Conservation (phyloP, 2,797 vertebrate genomes). For the Rhynchonycteris naso region DNA sequence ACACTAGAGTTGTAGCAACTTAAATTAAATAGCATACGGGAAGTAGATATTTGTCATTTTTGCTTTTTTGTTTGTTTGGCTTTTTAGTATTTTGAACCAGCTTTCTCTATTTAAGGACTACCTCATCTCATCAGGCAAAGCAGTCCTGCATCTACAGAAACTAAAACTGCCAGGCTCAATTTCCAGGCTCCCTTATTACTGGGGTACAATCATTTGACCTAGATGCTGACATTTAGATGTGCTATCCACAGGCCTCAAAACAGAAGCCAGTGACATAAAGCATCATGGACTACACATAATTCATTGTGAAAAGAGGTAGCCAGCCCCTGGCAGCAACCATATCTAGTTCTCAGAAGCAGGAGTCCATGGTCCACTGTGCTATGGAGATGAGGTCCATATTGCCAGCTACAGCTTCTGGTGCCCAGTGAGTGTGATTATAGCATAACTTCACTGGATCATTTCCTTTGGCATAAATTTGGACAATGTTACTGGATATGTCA, state of each 20-base stretch:
- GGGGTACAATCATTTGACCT: not conserved
- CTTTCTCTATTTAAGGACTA: not conserved
- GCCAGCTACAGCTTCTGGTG: not conserved
- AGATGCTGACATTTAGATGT: not conserved
- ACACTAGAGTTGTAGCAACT: not conserved
- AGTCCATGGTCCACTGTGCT: too few relatives aligned
- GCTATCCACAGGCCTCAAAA: not conserved
- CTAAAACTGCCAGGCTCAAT: not conserved
- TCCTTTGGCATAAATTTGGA: slow-evolving; percentile 5
- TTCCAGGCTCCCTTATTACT: not conserved
- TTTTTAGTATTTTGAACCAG: not conserved
- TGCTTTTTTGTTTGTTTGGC: not conserved
- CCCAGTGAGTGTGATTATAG: not conserved
- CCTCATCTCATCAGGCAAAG: not conserved
- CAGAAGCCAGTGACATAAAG: not conserved
- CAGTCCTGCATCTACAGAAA: not conserved
- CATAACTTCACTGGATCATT: not conserved
- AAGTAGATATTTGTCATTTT: not conserved
- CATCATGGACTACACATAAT: not conserved
- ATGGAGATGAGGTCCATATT: not conserved
- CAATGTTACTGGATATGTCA: not conserved
- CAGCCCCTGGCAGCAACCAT: not conserved
- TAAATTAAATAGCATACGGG: not conserved
- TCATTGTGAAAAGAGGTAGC: not conserved
- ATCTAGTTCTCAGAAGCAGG: not conserved